Evolutionary conservation across 2,113 vertebrate species (phyloP).

Genomic region (Oenanthe melanoleuca): DNA sequence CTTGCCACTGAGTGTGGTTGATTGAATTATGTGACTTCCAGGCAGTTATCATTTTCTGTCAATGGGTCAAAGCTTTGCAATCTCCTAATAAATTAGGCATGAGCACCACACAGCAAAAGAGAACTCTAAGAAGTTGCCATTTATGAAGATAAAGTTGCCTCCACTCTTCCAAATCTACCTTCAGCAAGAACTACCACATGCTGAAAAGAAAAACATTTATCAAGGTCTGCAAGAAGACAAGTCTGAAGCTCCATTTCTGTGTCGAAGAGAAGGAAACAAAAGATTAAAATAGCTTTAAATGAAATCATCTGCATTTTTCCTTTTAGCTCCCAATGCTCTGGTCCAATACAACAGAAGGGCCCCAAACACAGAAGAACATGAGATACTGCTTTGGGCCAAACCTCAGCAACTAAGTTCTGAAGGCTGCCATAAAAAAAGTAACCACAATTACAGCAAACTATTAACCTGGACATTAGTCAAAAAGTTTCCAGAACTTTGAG

Average conservation of each 20-base stretch:
- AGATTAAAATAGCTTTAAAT: not conserved
- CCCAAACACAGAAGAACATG: fast-evolving
- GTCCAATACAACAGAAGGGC: not conserved
- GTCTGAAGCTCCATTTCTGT: not conserved
- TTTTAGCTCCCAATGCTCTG: not conserved
- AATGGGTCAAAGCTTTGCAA: not conserved
- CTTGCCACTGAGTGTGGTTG: not conserved
- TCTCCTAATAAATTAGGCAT: not conserved
- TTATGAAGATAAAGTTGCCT: constrained; percentile 18
- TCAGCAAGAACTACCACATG: not conserved
- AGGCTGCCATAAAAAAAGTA: not conserved
- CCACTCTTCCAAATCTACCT: not conserved
- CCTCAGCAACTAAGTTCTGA: not conserved
- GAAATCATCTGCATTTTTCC: not conserved
- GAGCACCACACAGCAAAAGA: not conserved
- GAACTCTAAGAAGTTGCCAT: not conserved
- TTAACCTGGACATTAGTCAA: not conserved
- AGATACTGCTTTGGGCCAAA: not conserved
- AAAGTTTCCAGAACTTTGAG: not conserved
- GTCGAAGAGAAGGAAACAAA: not conserved
- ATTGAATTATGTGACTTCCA: not conserved
- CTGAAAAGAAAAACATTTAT: not conserved
- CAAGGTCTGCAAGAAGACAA: not conserved
- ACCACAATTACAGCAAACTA: not conserved
- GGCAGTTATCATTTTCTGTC: not conserved